Conservation (phyloP, 2,888 invertebrate genomes). For the Diogma glabrata region DNA sequence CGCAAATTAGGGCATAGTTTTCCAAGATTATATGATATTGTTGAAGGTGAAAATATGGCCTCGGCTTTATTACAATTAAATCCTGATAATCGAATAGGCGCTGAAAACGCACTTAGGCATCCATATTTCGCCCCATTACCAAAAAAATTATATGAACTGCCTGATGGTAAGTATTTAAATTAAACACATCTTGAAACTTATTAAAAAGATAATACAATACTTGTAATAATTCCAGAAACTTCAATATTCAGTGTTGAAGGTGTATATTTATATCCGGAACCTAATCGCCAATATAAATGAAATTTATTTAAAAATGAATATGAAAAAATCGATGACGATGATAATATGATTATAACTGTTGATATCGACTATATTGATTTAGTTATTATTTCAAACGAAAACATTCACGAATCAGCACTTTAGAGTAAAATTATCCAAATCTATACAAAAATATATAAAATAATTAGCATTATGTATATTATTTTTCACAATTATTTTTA, state of each 20-base stretch:
- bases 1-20: slow-evolving; percentile 74
- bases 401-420: slow-evolving; percentile 9
- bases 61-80: slow-evolving; percentile 73
- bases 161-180: slow-evolving; percentile 61
- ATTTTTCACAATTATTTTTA: no score
- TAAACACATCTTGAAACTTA: neutral
- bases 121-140: slow-evolving; percentile 86
- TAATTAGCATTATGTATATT: no score
- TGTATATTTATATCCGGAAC: slow-evolving; percentile 71
- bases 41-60: slow-evolving; percentile 83
- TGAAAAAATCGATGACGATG: slow-evolving; percentile 5
- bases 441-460: no score
- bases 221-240: slow-evolving; percentile 59
- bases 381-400: slow-evolving; percentile 6
- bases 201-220: neutral
- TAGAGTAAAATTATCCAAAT: no score
- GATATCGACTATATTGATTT: slow-evolving; percentile 7
- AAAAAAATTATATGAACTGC: slow-evolving; percentile 77
- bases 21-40: slow-evolving; percentile 80
- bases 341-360: slow-evolving; percentile 4
- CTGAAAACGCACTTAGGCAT: slow-evolving; percentile 77
- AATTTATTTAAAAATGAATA: slow-evolving; percentile 20
- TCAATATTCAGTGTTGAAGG: slow-evolving; percentile 94
- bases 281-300: slow-evolving; percentile 41
- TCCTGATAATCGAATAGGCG: slow-evolving; percentile 76